A percentile compares a stretch with the other conserved stretches of the same genome.
Evolutionary conservation across 2,113 vertebrate genomes (phyloP).

Genomic region (Elgaria multicarinata): DNA sequence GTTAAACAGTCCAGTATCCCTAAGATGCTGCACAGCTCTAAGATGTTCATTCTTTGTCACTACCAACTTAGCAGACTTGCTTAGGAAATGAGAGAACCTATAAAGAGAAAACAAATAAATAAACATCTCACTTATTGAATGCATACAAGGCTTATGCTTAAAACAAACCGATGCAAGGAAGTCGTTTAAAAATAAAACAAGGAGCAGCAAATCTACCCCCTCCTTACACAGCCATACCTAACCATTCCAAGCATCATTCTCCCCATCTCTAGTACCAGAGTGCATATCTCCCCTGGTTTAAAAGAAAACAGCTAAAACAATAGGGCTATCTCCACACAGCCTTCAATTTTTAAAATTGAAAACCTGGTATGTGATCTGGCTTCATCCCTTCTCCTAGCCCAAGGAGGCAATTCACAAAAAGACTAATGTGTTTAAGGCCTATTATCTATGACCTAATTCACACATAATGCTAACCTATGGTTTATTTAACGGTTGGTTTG

Average conservation of each 20-base stretch:
- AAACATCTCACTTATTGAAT: too few species aligned
- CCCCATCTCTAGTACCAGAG: background rate
- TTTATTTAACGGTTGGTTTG: too few species aligned
- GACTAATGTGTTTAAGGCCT: background rate
- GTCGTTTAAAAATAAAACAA: background rate
- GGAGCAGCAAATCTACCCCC: background rate
- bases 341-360: background rate
- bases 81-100: background rate
- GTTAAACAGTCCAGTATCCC: too few species aligned
- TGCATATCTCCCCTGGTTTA: background rate
- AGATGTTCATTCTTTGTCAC: background rate
- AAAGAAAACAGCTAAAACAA: background rate
- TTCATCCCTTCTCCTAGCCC: background rate
- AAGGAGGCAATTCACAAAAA: background rate
- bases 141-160: background rate
- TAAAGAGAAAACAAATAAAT: too few species aligned
- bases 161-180: background rate
- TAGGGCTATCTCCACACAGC: background rate
- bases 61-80: background rate
- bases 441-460: too few species aligned
- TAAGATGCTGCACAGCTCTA: background rate
- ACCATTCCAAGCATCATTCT: background rate
- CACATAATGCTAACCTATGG: too few species aligned
- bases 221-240: background rate
- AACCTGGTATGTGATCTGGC: background rate